Percentiles rank a stretch among this genome's conserved stretches.
phyloP scores from a whole-genome alignment of 2,888 invertebrate genomes.

The Catocala fraxini region DNA sequence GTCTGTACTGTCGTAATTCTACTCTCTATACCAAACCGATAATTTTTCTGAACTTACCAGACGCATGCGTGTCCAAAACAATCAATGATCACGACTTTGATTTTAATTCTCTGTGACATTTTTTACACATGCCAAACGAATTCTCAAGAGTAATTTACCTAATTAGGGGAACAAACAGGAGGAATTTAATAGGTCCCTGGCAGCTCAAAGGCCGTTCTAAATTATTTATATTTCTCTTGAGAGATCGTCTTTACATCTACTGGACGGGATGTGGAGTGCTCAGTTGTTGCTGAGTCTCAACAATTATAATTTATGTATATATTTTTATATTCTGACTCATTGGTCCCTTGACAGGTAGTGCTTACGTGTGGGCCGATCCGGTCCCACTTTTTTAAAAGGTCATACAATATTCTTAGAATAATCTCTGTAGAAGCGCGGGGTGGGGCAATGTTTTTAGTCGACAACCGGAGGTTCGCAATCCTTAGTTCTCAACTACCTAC shows the following conservation, averaged over 20 bases:
- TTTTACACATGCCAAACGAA: conserved; percentile 58
- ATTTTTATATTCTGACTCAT: no score
- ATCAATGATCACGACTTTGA: conserved; percentile 43
- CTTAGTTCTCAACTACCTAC: no score
- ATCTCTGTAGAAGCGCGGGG: no score
- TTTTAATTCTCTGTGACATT: conserved; percentile 51
- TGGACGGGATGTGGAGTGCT: conserved; percentile 55
- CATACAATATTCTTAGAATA: no score
- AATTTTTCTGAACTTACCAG: neutral
- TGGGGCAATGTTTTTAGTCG: no score
- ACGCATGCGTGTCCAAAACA: conserved; percentile 39
- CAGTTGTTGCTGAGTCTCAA: conserved; percentile 11
- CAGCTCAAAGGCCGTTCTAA: conserved; percentile 70
- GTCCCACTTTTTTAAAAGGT: no score
- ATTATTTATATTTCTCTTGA: conserved; percentile 77
- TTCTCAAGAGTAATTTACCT: conserved; percentile 71
- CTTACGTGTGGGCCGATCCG: no score
- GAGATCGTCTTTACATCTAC: conserved; percentile 63
- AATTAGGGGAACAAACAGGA: conserved; percentile 78
- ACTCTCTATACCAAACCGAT: conserved; percentile 1
- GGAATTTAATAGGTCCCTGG: conserved; percentile 70
- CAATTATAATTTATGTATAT: no score
- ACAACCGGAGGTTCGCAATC: no score
- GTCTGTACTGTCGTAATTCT: no score
- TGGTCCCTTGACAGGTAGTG: no score